Evolutionary conservation across 2,113 vertebrate species (phyloP).

Genomic region (Xenus cinereus): DNA sequence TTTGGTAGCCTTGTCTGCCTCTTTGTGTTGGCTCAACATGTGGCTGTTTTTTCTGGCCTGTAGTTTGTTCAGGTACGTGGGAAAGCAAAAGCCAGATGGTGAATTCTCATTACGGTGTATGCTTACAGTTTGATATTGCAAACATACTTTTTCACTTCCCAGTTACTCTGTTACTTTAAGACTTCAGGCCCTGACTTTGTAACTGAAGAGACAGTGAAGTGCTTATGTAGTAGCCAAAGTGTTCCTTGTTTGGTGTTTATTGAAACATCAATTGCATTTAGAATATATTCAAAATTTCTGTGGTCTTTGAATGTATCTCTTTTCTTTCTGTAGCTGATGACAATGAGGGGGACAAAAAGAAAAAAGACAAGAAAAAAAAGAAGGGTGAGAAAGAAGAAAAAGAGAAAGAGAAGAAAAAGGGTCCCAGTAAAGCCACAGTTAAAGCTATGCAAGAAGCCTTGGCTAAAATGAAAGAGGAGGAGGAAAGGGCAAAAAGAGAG

Average conservation of each 20-base stretch:
- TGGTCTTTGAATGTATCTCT: background rate
- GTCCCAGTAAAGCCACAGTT: slow-evolving; percentile 93
- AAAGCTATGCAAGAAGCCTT: slow-evolving; percentile 98
- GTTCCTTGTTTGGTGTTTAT: background rate
- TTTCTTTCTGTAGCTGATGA: slow-evolving; percentile 72
- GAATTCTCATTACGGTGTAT: background rate
- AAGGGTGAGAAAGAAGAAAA: slow-evolving; percentile 85
- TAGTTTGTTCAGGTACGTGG: background rate
- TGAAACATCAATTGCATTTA: background rate
- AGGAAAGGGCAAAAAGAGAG: slow-evolving; percentile 88
- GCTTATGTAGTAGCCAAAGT: background rate
- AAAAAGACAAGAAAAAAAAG: slow-evolving; percentile 97
- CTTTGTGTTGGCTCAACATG: background rate
- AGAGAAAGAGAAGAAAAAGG: slow-evolving; percentile 94
- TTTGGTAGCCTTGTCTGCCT: background rate
- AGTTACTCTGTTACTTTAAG: background rate
- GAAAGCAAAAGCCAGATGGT: background rate
- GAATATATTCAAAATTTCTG: background rate
- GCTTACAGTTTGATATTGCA: background rate
- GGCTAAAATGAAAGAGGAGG: slow-evolving; percentile 94
- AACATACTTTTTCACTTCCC: background rate
- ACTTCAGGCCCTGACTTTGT: background rate
- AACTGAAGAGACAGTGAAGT: background rate
- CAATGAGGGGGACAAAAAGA: slow-evolving; percentile 91
- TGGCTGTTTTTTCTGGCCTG: background rate